Evolutionary conservation across 2,797 vertebrate genomes (phyloP).

Genomic region (Karalla daura): DNA sequence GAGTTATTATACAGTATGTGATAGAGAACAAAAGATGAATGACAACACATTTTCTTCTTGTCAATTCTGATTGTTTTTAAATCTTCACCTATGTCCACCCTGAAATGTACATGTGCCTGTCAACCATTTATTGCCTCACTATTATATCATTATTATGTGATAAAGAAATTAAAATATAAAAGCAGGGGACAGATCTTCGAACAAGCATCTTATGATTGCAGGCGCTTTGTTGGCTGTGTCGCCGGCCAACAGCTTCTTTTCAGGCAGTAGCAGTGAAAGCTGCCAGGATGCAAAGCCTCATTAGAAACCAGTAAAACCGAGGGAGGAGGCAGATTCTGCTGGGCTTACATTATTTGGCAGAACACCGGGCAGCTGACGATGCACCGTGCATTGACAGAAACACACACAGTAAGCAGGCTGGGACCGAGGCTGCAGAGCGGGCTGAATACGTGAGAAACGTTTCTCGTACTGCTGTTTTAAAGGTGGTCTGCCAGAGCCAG

Average conservation of each 20-base stretch:
- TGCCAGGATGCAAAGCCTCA: not conserved
- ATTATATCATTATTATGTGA: no score
- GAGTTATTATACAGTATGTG: no score
- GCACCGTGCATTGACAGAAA: conserved; percentile 27
- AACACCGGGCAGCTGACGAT: conserved; percentile 34
- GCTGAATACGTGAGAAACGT: not conserved
- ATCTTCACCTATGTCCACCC: no score
- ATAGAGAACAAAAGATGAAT: no score
- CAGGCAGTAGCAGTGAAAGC: not conserved
- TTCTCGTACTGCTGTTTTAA: not conserved
- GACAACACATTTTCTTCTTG: not conserved
- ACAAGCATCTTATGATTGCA: no score
- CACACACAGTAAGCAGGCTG: conserved; percentile 29
- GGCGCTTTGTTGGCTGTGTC: no score
- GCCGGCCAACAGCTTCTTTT: no score
- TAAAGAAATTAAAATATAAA: no score
- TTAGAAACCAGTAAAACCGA: not conserved
- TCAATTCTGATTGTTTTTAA: no score
- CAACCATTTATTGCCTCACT: no score
- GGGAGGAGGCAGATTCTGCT: not conserved
- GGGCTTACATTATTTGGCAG: conserved; percentile 5
- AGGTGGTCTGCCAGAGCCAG: not conserved
- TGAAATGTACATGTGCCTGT: no score
- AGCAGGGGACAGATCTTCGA: no score
- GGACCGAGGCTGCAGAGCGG: not conserved